Evolutionary conservation across 2,797 vertebrate genomes (phyloP).

Genomic region (Scomberomorus guttatus): DNA sequence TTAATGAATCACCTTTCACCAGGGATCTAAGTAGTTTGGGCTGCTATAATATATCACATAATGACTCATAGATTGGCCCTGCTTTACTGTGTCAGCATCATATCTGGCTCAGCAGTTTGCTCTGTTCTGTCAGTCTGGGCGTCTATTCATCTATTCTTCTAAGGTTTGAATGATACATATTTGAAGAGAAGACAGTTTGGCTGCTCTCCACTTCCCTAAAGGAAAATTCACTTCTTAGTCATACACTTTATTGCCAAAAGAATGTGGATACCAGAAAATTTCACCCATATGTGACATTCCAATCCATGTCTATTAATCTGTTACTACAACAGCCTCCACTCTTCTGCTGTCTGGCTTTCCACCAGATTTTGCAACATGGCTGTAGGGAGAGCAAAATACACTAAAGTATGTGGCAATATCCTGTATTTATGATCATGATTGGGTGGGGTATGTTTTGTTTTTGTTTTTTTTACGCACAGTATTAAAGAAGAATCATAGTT

Average conservation of each 20-base stretch:
- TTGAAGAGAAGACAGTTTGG: not conserved
- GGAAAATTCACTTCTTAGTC: too few relatives aligned
- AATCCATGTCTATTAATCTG: not conserved
- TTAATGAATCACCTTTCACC: constrained; percentile 34
- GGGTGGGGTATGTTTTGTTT: too few relatives aligned
- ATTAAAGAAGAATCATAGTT: too few relatives aligned
- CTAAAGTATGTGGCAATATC: too few relatives aligned
- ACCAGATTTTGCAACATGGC: too few relatives aligned
- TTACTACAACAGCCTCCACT: too few relatives aligned
- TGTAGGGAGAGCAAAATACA: too few relatives aligned
- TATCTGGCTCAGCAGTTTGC: constrained; percentile 1
- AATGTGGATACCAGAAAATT: not conserved
- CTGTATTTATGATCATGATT: too few relatives aligned
- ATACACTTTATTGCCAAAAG: too few relatives aligned
- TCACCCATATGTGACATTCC: not conserved
- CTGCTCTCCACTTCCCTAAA: too few relatives aligned
- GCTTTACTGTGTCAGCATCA: constrained; percentile 22
- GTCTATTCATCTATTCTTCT: not conserved
- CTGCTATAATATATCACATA: constrained; percentile 11
- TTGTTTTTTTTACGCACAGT: too few relatives aligned
- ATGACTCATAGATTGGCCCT: constrained; percentile 2
- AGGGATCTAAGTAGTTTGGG: constrained; percentile 14
- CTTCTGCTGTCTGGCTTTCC: too few relatives aligned
- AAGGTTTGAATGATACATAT: not conserved
- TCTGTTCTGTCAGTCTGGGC: not conserved